Conservation (phyloP, 2,113 vertebrate species). For the Myotis davidii region DNA sequence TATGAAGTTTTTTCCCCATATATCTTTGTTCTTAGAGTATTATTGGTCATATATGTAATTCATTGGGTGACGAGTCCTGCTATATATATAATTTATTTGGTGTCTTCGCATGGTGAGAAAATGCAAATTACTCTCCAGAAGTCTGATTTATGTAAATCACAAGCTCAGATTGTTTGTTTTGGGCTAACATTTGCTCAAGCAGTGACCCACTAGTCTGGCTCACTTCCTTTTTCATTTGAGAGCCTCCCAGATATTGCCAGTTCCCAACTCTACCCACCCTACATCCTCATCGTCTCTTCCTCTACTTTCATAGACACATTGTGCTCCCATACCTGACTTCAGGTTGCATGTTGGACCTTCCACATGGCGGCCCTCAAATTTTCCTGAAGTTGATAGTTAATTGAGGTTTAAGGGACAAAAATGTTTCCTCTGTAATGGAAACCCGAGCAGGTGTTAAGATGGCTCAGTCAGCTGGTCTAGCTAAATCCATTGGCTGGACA, state of each 20-base stretch:
- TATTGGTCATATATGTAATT: background rate
- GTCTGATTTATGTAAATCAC: background rate
- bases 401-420: background rate
- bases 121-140: background rate
- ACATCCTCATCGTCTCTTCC: background rate
- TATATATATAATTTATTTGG: background rate
- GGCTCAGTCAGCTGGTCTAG: background rate
- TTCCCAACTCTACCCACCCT: rapidly evolving
- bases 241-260: background rate
- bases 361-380: background rate
- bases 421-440: background rate
- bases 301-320: background rate
- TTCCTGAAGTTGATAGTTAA: background rate
- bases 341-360: background rate
- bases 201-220: background rate
- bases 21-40: background rate
- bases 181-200: background rate
- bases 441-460: background rate
- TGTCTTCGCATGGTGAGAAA: background rate
- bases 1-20: background rate
- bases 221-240: background rate
- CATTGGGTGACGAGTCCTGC: background rate
- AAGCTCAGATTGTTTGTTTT: background rate
- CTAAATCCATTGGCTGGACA: background rate
- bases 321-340: background rate